Base-by-base conservation (phyloP, 2,888 invertebrate species). In the Brenthis ino region DNA sequence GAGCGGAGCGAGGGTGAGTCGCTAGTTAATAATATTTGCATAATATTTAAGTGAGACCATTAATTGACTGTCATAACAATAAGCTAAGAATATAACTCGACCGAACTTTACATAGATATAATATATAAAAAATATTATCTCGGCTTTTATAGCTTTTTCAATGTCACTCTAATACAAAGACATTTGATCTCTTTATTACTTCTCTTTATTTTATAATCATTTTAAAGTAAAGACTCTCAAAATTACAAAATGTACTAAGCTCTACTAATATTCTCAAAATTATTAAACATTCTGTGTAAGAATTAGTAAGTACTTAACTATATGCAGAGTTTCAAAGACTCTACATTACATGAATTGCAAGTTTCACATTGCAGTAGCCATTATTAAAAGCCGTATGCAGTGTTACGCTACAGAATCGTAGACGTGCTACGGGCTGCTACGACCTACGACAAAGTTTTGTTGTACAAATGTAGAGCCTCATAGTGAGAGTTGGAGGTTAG, bases 351-450 rank as follows among this genome's bases (percentile, higher is more conserved):
- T 13, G 33, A 37, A 53, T 43, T 67, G 55, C 51, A 63, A 66
- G 69, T 69, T 69, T 63, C 47, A 57, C 65, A 60, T 65, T 65
- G 60, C 60, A 65, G 48, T 65, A 61, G 61, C 65, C 65, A 63
- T 69, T 65, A 69, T 69, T 69, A 65, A 65, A 69, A 65, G 69
- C 65, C 69, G 61, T 65, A 69, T 63, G 69, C 51, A 65, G 51
- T 61, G 56, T 60, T 63, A 67, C 67, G 63, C 65, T 69, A 69
- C 65, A 61, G 60, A 66, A 60, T 37, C 54, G 66, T 66, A 66
- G 66, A 65, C 63, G 33, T 54, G 64, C 55, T 64, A 64, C 68
- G 65, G 65, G 65, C 60, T 37, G 53, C 61, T 53, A 63, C 61
- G 61, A 63, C 16, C 61, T 63, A 63, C 53, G 63, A 63, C 63